A percentile compares a stretch with the other conserved stretches of the same genome.
Conservation (phyloP, 2,113 vertebrate species). For the human region DNA sequence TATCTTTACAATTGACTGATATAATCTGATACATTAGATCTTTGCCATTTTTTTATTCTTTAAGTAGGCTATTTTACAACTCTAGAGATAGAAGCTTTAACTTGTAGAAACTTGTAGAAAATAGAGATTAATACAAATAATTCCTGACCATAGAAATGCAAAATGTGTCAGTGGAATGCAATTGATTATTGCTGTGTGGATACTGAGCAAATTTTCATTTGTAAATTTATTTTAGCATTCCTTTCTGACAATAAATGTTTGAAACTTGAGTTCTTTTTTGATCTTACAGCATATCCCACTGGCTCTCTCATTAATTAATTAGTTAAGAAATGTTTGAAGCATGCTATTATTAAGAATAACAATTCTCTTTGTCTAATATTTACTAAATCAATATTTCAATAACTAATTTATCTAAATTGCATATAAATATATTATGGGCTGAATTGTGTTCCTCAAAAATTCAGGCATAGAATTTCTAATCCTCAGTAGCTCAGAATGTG, state of each 20-base stretch:
- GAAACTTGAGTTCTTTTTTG: neutral
- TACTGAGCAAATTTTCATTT: neutral
- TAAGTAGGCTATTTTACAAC: neutral
- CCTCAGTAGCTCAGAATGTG: neutral
- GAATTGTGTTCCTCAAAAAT: neutral
- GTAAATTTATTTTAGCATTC: neutral
- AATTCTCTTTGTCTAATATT: neutral
- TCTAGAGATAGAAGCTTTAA: neutral
- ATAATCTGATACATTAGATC: neutral
- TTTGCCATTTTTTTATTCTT: neutral
- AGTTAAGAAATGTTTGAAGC: neutral
- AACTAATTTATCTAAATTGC: neutral
- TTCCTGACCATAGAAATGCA: neutral
- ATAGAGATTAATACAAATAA: neutral
- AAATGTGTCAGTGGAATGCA: neutral
- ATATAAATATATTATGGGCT: neutral
- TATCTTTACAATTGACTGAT: neutral
- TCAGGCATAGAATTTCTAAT: neutral
- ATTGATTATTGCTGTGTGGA: neutral
- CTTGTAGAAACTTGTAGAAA: neutral
- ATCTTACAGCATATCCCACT: neutral
- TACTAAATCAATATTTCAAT: neutral
- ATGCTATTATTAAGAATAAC: neutral
- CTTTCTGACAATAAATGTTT: neutral
- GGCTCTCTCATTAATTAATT: neutral